Base-by-base conservation (phyloP, 2,888 invertebrate species). In the Patella depressa region DNA sequence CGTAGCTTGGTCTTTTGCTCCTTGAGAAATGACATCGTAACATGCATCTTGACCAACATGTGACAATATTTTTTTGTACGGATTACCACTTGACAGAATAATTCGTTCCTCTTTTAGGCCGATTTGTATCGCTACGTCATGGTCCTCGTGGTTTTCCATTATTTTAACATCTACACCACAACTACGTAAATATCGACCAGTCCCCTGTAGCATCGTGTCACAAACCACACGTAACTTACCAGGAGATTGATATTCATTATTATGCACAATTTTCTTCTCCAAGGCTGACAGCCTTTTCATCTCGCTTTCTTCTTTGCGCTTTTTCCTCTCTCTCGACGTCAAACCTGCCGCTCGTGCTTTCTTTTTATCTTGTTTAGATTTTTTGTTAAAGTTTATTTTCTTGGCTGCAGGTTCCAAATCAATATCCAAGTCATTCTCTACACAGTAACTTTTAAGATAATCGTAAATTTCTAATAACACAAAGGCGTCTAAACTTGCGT, bases 401-500 rank as follows among this genome's bases (percentile, higher is more conserved):
- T 84, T 74, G 15, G 24, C 70, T 15, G 73, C 34, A 11, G 85
- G 85, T 76, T 88, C 88, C 71, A 87, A 73, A 57, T 86, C 83
- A 55, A 85, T 72, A 17, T 79, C 57, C 4, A 86, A 76, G 9
- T 82, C 76, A 19, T 82, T 71, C 53, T 82, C 76, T 57, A 76
- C 17, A 0, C 84, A 86, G 53, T 77, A 76, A 9, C 76, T 73
- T 34, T 81, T 71, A 53, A 97, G 91, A 72, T 93, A 94, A 76
- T 94, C 93, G 92, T 96, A 96, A 59, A 97, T 93, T 92, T 96
- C 94, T 84, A 98, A 90, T 78, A 98, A 93, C 86, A 97, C 96
- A 92, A 94, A 95, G 0, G 97, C 97, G 93, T 98, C 98, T 75
- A 97, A 92, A 55, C 91, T 90, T 78, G 91, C 91, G 84, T 91